Conservation (phyloP, 2,797 vertebrate species). For the Carapus acus region DNA sequence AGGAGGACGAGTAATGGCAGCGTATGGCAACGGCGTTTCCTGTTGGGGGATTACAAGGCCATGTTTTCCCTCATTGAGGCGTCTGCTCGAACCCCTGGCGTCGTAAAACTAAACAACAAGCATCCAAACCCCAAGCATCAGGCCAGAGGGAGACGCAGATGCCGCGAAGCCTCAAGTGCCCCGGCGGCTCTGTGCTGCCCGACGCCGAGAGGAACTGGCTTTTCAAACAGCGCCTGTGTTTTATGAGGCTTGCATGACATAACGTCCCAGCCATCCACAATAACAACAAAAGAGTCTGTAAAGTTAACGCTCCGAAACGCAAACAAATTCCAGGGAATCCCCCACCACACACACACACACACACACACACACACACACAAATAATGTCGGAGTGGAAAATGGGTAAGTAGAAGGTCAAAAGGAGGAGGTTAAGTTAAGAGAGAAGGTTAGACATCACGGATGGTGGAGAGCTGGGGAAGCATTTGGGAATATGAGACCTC, state of each 20-base stretch:
- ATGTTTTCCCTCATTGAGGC: constrained; percentile 45
- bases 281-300: constrained; percentile 73
- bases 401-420: constrained; percentile 18
- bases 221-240: constrained; percentile 58
- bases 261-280: constrained; percentile 66
- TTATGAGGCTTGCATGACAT: constrained; percentile 70
- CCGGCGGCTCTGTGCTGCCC: constrained; percentile 59
- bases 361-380: no score
- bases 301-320: constrained; percentile 76
- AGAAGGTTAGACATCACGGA: no score
- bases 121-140: constrained; percentile 64
- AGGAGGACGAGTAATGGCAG: constrained; percentile 47
- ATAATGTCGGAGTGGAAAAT: constrained; percentile 37
- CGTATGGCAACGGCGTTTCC: constrained; percentile 35
- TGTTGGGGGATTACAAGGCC: constrained; percentile 40
- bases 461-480: no score
- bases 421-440: neutral
- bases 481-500: no score
- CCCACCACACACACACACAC: no score
- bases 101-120: constrained; percentile 69
- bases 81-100: constrained; percentile 59
- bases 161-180: constrained; percentile 59
- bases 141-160: constrained; percentile 51
- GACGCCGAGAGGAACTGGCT: constrained; percentile 61
- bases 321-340: constrained; percentile 64